Percentiles rank a stretch among this genome's conserved stretches.
These are phyloP conservation scores for Drosophila setosimentum DNA, from an alignment of 2,888 invertebrate species.

Conservation along the genomic window DNA sequence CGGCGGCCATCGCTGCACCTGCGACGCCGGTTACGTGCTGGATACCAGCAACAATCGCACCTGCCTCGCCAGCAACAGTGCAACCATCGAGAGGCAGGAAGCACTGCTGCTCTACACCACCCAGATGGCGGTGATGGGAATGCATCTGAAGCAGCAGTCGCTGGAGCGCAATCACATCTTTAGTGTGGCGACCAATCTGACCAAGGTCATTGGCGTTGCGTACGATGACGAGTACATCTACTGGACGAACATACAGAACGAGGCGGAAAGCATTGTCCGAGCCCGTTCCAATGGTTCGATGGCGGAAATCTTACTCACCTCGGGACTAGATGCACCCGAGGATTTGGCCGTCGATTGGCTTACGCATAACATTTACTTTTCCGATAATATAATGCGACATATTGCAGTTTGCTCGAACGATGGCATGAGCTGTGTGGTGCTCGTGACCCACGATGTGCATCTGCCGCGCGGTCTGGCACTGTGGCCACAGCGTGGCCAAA, in stretches of 20 bases:
- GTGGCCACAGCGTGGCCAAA: conserved; percentile 89
- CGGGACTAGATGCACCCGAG: conserved; percentile 90
- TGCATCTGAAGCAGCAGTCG: conserved; percentile 87
- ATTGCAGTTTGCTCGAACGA: conserved; percentile 91
- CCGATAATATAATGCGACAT: conserved; percentile 89
- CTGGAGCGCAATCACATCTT: conserved; percentile 59
- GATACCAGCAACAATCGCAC: conserved; percentile 85
- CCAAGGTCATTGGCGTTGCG: conserved; percentile 88
- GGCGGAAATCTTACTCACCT: conserved; percentile 87
- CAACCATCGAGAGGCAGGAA: conserved; percentile 87
- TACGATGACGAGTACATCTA: conserved; percentile 90
- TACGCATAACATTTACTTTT: conserved; percentile 92
- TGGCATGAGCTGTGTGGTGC: conserved; percentile 88
- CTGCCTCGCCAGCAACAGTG: conserved; percentile 85
- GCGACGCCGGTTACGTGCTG: conserved; percentile 87
- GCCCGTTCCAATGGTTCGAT: conserved; percentile 88
- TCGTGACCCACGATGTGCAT: conserved; percentile 87
- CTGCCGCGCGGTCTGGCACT: conserved; percentile 90
- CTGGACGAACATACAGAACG: conserved; percentile 91
- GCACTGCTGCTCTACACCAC: conserved; percentile 90
- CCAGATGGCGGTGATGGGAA: conserved; percentile 88
- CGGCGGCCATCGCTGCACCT: conserved; percentile 88
- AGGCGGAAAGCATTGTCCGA: conserved; percentile 90
- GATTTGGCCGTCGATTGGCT: conserved; percentile 92
- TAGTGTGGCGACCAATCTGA: conserved; percentile 86